Base-by-base conservation (phyloP, 35 echinoderm and acorn worm species). In the Amphiura filiformis region DNA sequence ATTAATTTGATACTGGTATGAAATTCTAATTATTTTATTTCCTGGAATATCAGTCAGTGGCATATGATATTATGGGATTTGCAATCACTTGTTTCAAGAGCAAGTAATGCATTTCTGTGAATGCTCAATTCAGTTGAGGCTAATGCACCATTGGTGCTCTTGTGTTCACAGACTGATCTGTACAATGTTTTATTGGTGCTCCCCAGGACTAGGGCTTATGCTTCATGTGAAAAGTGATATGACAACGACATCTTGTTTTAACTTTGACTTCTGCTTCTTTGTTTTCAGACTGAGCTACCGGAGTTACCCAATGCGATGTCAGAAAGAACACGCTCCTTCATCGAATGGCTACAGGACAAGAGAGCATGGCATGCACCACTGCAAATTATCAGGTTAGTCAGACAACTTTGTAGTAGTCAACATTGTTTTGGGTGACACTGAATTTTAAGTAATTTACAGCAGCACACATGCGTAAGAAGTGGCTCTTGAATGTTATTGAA, bases 331-430 rank as follows among this genome's bases (percentile, higher is more conserved):
- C 82, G 96, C 17, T 81, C 81, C 37, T 99, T 99, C 87, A 90
- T 99, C 34, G 44, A 85, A 13, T 99, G 92, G 92, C 61, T 99
- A 20, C 56, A 92, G 79, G 96, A 94, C 31, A 94, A 90, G 84
- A 86, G 96, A 57, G 61, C 96, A 0, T 92, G 52, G 78, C 87
- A 94, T 79, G 90, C 96, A 35, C 96, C 96, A 36, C 76, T 99
- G 0, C 83, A 84, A 39, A 77, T 99, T 38, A 99, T 99, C 40
- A 99, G 96, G 96, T 99, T 18, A 93, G 85, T 84, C n/a, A n/a
- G n/a, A n/a, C 17, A 1, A 0, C 75, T 14, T 39, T 15, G 23
- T 57, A 18, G 15, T 70, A 5, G 1, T 70, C 61, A 18, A 70
- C 20, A 11, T 52, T 52, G 20, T 52, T 52, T 52, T 52, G n/a